Evolutionary conservation across 2,888 invertebrate species (phyloP), one percentile per base, ranked within the genome.

Genomic region (Xestobium rufovillosum): DNA sequence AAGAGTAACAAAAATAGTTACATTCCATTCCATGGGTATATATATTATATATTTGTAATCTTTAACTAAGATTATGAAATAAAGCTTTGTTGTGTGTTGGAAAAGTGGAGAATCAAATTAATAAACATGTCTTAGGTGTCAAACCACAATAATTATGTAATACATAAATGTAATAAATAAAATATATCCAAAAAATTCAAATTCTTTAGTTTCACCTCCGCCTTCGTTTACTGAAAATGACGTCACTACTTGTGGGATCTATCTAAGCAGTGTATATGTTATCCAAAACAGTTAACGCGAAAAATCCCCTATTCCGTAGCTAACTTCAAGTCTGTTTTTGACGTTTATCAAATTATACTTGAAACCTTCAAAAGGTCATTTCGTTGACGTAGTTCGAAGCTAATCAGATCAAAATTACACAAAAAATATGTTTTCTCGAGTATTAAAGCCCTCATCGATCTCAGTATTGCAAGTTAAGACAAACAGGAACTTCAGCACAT

Each of bases 351-450:
- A n/a, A n/a, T n/a, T n/a, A n/a, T n/a, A n/a, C n/a, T n/a, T n/a
- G n/a, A n/a, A n/a, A n/a, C n/a, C n/a, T n/a, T n/a, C n/a, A n/a
- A n/a, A n/a, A n/a, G n/a, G n/a, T n/a, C n/a, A n/a, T n/a, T n/a
- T n/a, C n/a, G n/a, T n/a, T n/a, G n/a, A n/a, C n/a, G n/a, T n/a
- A n/a, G n/a, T n/a, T n/a, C n/a, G n/a, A n/a, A n/a, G n/a, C n/a
- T n/a, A n/a, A n/a, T n/a, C n/a, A n/a, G n/a, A n/a, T n/a, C n/a
- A n/a, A n/a, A n/a, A n/a, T n/a, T n/a, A n/a, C n/a, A n/a, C n/a
- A n/a, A n/a, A n/a, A n/a, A 71, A 68, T 53, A 79, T 80, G 80
- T 76, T 79, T 61, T 78, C 78, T 50, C 75, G 78, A 63, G 60
- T 70, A 36, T 61, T 76, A 43, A 77, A 73, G 57, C 76, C 77